Percentiles rank a stretch among this genome's conserved stretches.
phyloP scores from a whole-genome alignment of 2,888 invertebrate genomes.

The Watsonalla cultraria region DNA sequence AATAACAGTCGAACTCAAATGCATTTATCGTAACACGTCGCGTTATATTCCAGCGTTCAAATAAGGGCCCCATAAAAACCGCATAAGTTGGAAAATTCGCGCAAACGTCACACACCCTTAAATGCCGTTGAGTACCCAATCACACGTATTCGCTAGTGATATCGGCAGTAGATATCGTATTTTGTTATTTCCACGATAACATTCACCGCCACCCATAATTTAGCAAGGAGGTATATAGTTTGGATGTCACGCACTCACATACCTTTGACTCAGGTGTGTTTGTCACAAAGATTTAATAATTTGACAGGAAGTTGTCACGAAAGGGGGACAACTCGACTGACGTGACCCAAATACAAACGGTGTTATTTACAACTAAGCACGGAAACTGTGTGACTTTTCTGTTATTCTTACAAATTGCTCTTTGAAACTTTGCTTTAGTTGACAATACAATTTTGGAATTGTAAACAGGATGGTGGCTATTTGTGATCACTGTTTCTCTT shows the following conservation, averaged over 20 bases:
- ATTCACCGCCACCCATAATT: background rate
- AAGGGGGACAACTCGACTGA: conserved; percentile 24
- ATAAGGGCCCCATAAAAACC: too few species aligned
- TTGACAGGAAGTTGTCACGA: conserved; percentile 35
- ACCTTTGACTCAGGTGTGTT: conserved; percentile 23
- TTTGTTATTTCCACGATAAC: background rate
- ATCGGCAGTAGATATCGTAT: too few species aligned
- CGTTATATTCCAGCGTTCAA: too few species aligned
- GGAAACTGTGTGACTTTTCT: conserved; percentile 2
- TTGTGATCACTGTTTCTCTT: too few species aligned
- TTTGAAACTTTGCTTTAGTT: conserved; percentile 2
- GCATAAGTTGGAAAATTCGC: too few species aligned
- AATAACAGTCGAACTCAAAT: too few species aligned
- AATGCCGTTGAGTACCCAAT: too few species aligned
- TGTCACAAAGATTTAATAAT: conserved; percentile 49
- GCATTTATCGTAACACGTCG: too few species aligned
- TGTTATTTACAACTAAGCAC: conserved; percentile 22
- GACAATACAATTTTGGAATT: background rate
- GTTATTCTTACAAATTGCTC: conserved; percentile 2
- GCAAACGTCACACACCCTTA: too few species aligned
- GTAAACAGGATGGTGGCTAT: background rate
- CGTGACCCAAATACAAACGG: conserved; percentile 32
- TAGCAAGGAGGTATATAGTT: conserved; percentile 6
- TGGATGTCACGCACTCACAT: conserved; percentile 10
- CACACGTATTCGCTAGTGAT: too few species aligned